Evolutionary conservation across 1,140 invertebrate species (phyloP).

Genomic region (Brachionus sp.): DNA sequence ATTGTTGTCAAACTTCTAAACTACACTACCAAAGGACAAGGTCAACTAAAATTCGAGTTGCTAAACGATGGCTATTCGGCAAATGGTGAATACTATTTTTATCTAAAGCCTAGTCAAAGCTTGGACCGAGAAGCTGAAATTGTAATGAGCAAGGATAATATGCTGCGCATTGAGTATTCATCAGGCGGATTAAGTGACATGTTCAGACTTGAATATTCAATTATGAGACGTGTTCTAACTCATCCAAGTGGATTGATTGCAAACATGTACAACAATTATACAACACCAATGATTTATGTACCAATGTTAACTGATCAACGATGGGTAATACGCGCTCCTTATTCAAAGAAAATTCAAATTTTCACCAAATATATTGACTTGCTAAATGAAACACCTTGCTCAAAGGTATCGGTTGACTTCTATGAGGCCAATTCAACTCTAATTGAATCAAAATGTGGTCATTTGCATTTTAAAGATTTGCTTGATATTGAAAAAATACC

Average conservation of each 20-base stretch:
- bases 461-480: not conserved
- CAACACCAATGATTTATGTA: not conserved
- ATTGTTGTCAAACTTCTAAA: not conserved
- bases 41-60: constrained; percentile 19
- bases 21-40: not conserved
- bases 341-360: constrained; percentile 26
- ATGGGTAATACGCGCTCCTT: constrained; percentile 16
- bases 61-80: constrained; percentile 12
- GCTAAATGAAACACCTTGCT: constrained; percentile 21
- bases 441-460: constrained; percentile 31
- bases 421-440: not conserved
- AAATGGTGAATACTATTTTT: constrained; percentile 16
- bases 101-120: not conserved
- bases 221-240: not conserved
- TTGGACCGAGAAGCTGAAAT: constrained; percentile 6
- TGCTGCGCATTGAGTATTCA: not conserved
- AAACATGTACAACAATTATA: constrained; percentile 1
- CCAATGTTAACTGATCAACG: constrained; percentile 37
- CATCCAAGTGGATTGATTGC: not conserved
- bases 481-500: not conserved
- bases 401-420: not conserved
- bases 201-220: not conserved
- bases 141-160: constrained; percentile 2
- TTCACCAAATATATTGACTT: constrained; percentile 18
- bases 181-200: not conserved